Conservation (phyloP, 2,113 vertebrate species). For the Camelus dromedarius region DNA sequence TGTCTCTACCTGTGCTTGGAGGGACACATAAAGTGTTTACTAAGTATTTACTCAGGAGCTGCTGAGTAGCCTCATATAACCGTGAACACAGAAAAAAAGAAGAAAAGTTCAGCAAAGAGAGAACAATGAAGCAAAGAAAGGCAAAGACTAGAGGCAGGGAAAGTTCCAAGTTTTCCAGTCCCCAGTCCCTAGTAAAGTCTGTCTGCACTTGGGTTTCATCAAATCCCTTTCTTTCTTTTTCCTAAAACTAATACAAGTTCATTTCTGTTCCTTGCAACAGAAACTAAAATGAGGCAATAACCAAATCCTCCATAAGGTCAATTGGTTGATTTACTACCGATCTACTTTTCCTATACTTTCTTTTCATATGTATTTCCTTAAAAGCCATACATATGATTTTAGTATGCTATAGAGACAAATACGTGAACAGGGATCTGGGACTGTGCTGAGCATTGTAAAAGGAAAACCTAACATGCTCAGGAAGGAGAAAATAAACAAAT, state of each 20-base stretch:
- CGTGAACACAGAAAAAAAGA: background rate
- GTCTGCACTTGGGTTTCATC: slow-evolving; percentile 26
- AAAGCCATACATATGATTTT: slow-evolving; percentile 30
- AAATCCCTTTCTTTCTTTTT: slow-evolving; percentile 6
- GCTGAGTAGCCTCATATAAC: background rate
- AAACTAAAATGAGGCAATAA: slow-evolving; percentile 45
- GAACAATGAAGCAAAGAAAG: background rate
- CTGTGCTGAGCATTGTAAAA: background rate
- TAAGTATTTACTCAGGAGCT: background rate
- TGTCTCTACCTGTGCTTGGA: background rate
- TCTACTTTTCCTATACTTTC: slow-evolving; percentile 31
- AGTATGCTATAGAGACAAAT: background rate
- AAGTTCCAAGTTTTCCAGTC: background rate
- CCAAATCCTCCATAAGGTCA: slow-evolving; percentile 44
- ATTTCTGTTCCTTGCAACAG: slow-evolving; percentile 51
- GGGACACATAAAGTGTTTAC: background rate
- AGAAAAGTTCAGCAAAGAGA: background rate
- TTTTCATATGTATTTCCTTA: slow-evolving; percentile 39
- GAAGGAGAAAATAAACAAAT: slow-evolving; percentile 25
- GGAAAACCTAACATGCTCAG: background rate
- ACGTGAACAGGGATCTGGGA: background rate
- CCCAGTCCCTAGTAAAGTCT: slow-evolving; percentile 43
- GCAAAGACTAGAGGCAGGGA: background rate
- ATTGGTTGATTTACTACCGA: background rate
- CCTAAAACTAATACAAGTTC: slow-evolving; percentile 54